Base-by-base conservation (phyloP, 2,113 vertebrate genomes). In the Sylvia atricapilla region DNA sequence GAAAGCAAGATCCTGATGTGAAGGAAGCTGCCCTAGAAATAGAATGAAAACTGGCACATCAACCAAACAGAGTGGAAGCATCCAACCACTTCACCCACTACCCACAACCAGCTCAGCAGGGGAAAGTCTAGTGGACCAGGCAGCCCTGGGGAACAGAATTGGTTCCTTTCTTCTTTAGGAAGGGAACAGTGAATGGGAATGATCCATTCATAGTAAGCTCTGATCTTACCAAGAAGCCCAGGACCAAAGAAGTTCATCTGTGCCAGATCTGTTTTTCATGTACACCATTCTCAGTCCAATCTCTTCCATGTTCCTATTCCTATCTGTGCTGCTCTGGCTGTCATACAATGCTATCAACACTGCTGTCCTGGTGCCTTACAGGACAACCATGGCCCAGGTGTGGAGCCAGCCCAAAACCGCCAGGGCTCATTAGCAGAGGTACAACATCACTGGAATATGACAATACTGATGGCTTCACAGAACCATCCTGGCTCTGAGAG, bases 341-440 rank as follows among this genome's bases (percentile, higher is more conserved):
- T 19, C 56, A 13, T 8, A 15, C 7, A 55, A 14, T 1, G 2
- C 27, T 11, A 4, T 1, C 74, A 50, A 0, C 4, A 4, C 44
- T 20, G 3, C 21, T 21, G 23, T 12, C 55, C 85, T 35, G 24
- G 11, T 16, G 10, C 7, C 1, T 55, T 9, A 4, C 43, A 47
- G 67, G 24, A 70, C 49, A 67, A 0, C 43, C 35, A 31, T 0
- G 0, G 59, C 49, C 62, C 50, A 52, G 44, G 7, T 21, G 17
- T 58, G 83, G n/a, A 78, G 16, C 25, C 67, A 60, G 46, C 27
- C 53, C 15, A 30, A 30, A 10, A 9, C 25, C 31, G 20, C 50
- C 11, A 4, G 37, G 25, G 6, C 9, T 76, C 41, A 5, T 15
- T 4, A 66, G 33, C 73, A 93, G 31, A 74, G 41, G 30, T 13